A percentile compares a stretch with the other conserved stretches of the same genome.
Conservation (phyloP, 2,113 vertebrate genomes). For the Polyodon spathula region DNA sequence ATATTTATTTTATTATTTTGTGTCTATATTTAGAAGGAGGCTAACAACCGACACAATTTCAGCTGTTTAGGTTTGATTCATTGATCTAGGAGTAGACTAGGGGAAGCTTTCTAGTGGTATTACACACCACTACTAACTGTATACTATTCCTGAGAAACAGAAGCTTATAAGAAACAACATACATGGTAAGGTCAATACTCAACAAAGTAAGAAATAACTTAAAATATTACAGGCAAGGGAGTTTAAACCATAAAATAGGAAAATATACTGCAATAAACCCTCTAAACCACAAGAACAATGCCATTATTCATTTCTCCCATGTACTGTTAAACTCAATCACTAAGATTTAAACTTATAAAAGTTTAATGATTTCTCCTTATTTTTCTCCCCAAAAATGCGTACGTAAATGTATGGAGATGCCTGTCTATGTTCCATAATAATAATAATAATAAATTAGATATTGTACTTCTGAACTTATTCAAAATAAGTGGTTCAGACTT, state of each 20-base stretch:
- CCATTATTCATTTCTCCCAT: conserved; percentile 53
- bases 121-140: conserved; percentile 36
- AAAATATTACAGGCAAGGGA: conserved; percentile 52
- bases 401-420: conserved; percentile 47
- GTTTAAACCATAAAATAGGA: conserved; percentile 51
- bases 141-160: conserved; percentile 45
- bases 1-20: too few species aligned
- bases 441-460: conserved; percentile 37
- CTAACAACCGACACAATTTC: too few species aligned
- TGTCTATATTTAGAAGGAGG: too few species aligned
- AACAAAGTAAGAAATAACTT: conserved; percentile 43
- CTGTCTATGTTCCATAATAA: conserved; percentile 29
- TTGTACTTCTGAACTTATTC: not conserved
- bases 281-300: conserved; percentile 43
- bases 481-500: too few species aligned
- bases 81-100: not conserved
- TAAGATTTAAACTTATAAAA: conserved; percentile 50
- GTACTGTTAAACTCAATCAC: conserved; percentile 43
- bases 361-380: conserved; percentile 50
- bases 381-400: conserved; percentile 55
- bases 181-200: conserved; percentile 51
- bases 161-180: conserved; percentile 50
- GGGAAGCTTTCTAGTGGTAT: conserved; percentile 31
- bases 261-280: conserved; percentile 55
- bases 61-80: too few species aligned